Base-by-base conservation (phyloP, 2,113 vertebrate species). In the Aptenodytes forsteri region DNA sequence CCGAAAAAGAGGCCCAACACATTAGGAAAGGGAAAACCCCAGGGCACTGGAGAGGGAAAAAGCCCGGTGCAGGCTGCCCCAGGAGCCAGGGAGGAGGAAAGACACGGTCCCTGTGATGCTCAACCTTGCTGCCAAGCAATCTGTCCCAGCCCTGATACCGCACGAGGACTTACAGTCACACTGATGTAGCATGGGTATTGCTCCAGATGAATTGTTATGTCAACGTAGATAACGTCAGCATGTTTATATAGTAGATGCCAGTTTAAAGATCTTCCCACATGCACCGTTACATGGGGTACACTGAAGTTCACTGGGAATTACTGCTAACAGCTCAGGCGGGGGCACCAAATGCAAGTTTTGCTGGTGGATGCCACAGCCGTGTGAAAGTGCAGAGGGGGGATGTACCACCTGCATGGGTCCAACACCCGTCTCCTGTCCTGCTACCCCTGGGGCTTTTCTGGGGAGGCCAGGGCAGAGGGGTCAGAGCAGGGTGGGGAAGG, bases 261-360 rank as follows among this genome's bases (percentile, higher is more conserved):
- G 27, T 77, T 72, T 52, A 89, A 84, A 52, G 46, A 47, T 30
- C 47, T 54, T 22, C 50, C 50, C 90, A 16, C 5, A 2, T 29
- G 55, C 17, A 13, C 4, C 2, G 11, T n/a, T 32, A 13, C 0
- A 0, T 19, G 54, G 34, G 16, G 42, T 13, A 30, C 38, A 5
- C 30, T 13, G 44, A 15, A 58, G 10, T 56, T 76, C 25, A 10
- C 56, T 30, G 38, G 34, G 47, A 54, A 49, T 34, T 58, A 14
- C 66, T 67, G 38, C 42, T 34, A 46, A 42, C 47, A n/a, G 34
- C n/a, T 67, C 38, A 59, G 75, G 27, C 30, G 23, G n/a, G 18
- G 46, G 19, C 52, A 59, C 21, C 21, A 71, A 47, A 44, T 3
- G 16, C 36, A 56, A 7, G 34, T 18, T 61, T 56, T 75, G 11